Percentiles rank a stretch among this genome's conserved stretches.
Conservation (phyloP, 2,113 vertebrate genomes). For the Cettia cetti region DNA sequence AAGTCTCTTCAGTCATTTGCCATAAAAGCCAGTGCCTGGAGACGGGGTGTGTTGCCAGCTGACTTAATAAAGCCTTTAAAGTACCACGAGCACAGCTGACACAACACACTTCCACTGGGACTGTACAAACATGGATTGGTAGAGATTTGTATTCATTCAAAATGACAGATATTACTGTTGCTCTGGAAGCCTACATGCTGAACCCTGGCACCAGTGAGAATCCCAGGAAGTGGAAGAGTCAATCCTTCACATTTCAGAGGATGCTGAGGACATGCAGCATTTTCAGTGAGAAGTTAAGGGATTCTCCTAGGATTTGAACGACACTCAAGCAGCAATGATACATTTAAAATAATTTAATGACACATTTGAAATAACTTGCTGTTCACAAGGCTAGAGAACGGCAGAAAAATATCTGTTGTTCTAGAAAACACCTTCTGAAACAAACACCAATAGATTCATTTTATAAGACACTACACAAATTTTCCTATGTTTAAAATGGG, state of each 20-base stretch:
- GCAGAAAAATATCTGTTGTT: neutral
- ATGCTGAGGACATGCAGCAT: neutral
- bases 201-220: neutral
- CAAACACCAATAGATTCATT: neutral
- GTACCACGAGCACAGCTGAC: conserved; percentile 10
- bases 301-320: neutral
- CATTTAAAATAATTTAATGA: neutral
- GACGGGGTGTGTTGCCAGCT: conserved; percentile 31
- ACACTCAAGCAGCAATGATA: neutral
- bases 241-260: neutral
- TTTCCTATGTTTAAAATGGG: neutral
- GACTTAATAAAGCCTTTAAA: conserved; percentile 63
- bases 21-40: conserved; percentile 22
- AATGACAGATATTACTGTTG: conserved; percentile 52
- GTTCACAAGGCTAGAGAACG: neutral
- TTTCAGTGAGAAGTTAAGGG: neutral
- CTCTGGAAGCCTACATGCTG: conserved; percentile 3
- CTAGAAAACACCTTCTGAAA: neutral
- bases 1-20: neutral
- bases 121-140: conserved; percentile 33
- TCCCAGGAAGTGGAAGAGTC: neutral
- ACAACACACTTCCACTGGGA: conserved; percentile 50
- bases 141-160: conserved; percentile 59
- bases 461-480: neutral
- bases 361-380: neutral